Percentiles rank a stretch among this genome's conserved stretches.
These are phyloP conservation scores for Bombylius discolor DNA, from an alignment of 2,888 invertebrate genomes.

Conservation along the genomic window DNA sequence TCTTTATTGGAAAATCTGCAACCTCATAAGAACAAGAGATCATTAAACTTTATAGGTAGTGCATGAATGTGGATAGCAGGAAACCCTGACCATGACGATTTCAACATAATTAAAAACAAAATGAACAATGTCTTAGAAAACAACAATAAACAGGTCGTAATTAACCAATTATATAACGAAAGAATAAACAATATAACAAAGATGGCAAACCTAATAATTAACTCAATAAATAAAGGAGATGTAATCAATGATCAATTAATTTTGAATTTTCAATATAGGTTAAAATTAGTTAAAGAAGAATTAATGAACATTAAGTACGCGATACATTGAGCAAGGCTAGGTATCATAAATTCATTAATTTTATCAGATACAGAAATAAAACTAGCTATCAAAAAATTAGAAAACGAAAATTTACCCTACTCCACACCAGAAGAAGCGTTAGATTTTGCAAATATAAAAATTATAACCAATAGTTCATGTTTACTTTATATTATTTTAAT, in stretches of 20 bases:
- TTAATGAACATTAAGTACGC: slow-evolving; percentile 10
- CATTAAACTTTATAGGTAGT: neutral
- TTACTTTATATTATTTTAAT: slow-evolving; percentile 15
- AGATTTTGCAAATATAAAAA: no score
- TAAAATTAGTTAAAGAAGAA: slow-evolving; percentile 11
- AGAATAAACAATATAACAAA: slow-evolving; percentile 7
- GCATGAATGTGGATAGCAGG: slow-evolving; percentile 4
- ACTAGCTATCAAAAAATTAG: slow-evolving; percentile 7
- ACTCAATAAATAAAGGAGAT: no score
- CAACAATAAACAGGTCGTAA: slow-evolving; percentile 4
- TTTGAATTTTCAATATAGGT: slow-evolving; percentile 1
- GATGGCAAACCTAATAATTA: neutral
- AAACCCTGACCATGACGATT: slow-evolving; percentile 1
- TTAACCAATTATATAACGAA: slow-evolving; percentile 2
- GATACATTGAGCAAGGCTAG: slow-evolving; percentile 10
- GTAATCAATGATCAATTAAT: neutral
- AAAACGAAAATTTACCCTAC: slow-evolving; percentile 12
- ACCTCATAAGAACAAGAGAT: neutral
- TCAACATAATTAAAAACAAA: slow-evolving; percentile 1
- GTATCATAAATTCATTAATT: slow-evolving; percentile 10
- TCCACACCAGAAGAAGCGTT: slow-evolving; percentile 15
- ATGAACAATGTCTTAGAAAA: neutral
- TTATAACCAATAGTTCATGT: no score
- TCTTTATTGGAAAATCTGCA: neutral
- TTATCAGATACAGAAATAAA: slow-evolving; percentile 10